Evolutionary conservation across 92 coral and sea anemone genomes (phyloP).

Genomic region (Epizoanthus ramosus): DNA sequence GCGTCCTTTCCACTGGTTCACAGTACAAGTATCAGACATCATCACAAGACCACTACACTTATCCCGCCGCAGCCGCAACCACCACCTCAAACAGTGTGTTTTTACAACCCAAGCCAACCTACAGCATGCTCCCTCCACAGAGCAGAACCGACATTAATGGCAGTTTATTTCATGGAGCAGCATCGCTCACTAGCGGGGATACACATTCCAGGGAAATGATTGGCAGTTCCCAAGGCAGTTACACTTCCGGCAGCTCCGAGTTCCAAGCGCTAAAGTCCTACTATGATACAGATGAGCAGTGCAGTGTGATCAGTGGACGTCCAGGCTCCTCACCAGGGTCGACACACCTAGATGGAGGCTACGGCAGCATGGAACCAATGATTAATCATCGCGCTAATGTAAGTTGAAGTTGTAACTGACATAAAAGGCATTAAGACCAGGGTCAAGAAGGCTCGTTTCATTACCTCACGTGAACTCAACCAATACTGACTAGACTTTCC

Average conservation of each 20-base stretch:
- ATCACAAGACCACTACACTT: conserved; percentile 13
- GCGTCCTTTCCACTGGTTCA: neutral
- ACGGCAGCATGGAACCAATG: conserved; percentile 34
- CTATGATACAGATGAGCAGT: conserved; percentile 55
- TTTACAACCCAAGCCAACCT: neutral
- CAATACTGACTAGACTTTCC: too few relatives aligned
- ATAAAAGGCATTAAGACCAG: too few relatives aligned
- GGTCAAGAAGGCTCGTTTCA: too few relatives aligned
- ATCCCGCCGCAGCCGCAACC: neutral
- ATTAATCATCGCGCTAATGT: conserved; percentile 23
- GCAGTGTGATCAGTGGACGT: conserved; percentile 66
- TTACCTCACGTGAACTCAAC: too few relatives aligned
- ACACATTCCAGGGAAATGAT: neutral
- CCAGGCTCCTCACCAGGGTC: conserved; percentile 44
- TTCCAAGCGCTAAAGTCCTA: conserved; percentile 62
- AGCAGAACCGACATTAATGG: neutral
- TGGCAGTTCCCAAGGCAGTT: conserved; percentile 2
- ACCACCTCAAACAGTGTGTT: neutral
- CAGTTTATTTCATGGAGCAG: neutral
- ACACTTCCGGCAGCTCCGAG: conserved; percentile 36
- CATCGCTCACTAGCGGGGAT: neutral
- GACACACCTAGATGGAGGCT: conserved; percentile 35
- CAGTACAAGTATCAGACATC: conserved; percentile 9
- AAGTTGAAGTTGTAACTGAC: neutral
- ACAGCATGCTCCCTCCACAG: neutral